Percentiles rank a stretch among this genome's conserved stretches.
These are phyloP conservation scores for Stercorarius parasiticus DNA, from an alignment of 2,113 vertebrate species.

Conservation along the genomic window DNA sequence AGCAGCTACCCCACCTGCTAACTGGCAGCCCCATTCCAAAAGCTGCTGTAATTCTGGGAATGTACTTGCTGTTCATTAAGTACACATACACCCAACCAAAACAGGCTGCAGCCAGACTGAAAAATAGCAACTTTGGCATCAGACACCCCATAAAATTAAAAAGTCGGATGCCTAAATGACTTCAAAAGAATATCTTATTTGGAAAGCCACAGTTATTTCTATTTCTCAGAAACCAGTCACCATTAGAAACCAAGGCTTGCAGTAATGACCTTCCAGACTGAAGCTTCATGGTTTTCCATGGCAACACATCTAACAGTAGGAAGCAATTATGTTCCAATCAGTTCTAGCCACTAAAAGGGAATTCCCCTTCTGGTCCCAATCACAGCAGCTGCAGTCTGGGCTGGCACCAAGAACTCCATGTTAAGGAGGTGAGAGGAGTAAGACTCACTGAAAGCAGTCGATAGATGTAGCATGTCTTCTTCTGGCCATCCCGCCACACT, in stretches of 20 bases:
- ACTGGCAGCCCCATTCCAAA: neutral
- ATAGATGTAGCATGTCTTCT: constrained; percentile 96
- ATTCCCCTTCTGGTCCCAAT: neutral
- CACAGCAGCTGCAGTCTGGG: neutral
- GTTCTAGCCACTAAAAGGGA: neutral
- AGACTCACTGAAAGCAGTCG: constrained; percentile 90
- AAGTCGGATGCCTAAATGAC: neutral
- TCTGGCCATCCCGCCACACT: constrained; percentile 96
- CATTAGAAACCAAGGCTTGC: neutral
- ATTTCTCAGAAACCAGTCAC: neutral
- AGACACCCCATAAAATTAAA: neutral
- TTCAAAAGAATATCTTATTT: constrained; percentile 23
- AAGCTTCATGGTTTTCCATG: neutral
- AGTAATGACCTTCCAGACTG: neutral
- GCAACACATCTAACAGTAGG: neutral
- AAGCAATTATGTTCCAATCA: neutral
- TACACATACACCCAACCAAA: neutral
- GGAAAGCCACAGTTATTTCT: neutral
- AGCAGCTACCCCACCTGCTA: neutral
- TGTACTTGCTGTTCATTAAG: neutral
- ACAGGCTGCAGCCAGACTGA: neutral
- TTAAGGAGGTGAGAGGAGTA: neutral
- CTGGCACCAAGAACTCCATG: neutral
- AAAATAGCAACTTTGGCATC: neutral
- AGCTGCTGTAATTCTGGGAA: neutral